These are phyloP conservation scores for Scolopax bukidnonensis DNA, from an alignment of 2,797 vertebrate genomes.

Conservation along the genomic window DNA sequence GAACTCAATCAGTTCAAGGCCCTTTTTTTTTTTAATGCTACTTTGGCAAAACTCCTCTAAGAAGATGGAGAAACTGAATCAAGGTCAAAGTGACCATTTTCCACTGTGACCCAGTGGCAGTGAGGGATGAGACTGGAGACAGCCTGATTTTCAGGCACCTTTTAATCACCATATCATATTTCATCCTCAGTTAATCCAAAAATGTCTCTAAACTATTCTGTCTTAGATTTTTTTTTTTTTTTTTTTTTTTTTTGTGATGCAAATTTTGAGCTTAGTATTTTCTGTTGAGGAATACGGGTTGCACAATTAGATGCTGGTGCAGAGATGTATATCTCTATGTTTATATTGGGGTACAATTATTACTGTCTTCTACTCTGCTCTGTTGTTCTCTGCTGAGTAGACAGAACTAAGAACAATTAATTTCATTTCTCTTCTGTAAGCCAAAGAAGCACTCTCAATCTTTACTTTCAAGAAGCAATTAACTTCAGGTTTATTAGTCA, in stretches of 20 bases:
- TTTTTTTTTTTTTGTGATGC: not conserved
- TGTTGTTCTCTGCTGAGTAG: conserved; percentile 19
- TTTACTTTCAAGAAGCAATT: conserved; percentile 70
- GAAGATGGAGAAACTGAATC: not conserved
- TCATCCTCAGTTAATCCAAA: not conserved
- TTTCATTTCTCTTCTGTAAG: conserved; percentile 52
- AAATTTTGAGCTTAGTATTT: not conserved
- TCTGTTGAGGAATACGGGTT: not conserved
- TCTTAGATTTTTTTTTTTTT: not conserved
- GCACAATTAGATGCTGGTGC: not conserved
- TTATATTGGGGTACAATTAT: not conserved
- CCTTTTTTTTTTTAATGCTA: not conserved
- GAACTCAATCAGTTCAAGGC: not conserved
- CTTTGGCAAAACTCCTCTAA: not conserved
- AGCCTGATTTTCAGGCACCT: not conserved
- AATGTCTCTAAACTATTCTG: not conserved
- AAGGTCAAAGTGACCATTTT: not conserved
- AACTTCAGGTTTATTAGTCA: conserved; percentile 73
- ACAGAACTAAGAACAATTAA: conserved; percentile 55
- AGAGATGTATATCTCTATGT: not conserved
- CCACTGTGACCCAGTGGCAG: not conserved
- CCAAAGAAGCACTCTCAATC: conserved; percentile 55
- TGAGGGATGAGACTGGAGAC: not conserved
- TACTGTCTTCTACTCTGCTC: not conserved
- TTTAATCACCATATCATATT: not conserved